A percentile compares a stretch with the other conserved stretches of the same genome.
Evolutionary conservation across 1,140 invertebrate genomes (phyloP).

Genomic region (Sycobia sp.): DNA sequence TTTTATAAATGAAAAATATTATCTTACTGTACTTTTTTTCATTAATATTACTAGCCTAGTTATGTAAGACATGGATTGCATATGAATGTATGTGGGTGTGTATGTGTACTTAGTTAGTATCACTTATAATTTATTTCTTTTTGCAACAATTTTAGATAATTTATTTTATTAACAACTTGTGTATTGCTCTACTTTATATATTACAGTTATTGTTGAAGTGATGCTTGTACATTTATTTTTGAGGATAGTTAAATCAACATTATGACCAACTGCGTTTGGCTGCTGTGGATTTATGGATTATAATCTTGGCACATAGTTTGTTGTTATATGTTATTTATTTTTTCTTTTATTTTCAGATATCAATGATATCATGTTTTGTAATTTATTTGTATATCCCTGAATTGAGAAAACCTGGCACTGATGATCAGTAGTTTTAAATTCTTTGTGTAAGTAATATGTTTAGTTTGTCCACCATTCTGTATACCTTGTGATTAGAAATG

Average conservation of each 20-base stretch:
- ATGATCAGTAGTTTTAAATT: conserved; percentile 30
- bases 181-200: conserved; percentile 41
- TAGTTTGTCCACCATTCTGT: conserved; percentile 2
- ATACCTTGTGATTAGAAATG: conserved; percentile 1
- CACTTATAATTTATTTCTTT: conserved; percentile 17
- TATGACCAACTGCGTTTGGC: conserved; percentile 17
- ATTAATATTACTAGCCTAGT: conserved; percentile 8
- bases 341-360: conserved; percentile 49
- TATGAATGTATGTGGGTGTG: conserved; percentile 14
- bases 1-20: conserved; percentile 27
- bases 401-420: conserved; percentile 43
- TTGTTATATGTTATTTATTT: conserved; percentile 16
- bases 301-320: conserved; percentile 22
- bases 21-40: conserved; percentile 33
- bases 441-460: conserved; percentile 31
- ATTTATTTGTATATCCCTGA: conserved; percentile 44
- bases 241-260: conserved; percentile 6
- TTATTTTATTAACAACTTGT: conserved; percentile 41
- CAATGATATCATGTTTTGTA: conserved; percentile 49
- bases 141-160: conserved; percentile 23
- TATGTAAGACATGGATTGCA: conserved; percentile 5
- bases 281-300: conserved; percentile 27
- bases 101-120: conserved; percentile 13
- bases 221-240: conserved; percentile 8
- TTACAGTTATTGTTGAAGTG: conserved; percentile 22